Base-by-base conservation (phyloP, 53 echinoderm and acorn worm genomes). In the Arbacia lixula region DNA sequence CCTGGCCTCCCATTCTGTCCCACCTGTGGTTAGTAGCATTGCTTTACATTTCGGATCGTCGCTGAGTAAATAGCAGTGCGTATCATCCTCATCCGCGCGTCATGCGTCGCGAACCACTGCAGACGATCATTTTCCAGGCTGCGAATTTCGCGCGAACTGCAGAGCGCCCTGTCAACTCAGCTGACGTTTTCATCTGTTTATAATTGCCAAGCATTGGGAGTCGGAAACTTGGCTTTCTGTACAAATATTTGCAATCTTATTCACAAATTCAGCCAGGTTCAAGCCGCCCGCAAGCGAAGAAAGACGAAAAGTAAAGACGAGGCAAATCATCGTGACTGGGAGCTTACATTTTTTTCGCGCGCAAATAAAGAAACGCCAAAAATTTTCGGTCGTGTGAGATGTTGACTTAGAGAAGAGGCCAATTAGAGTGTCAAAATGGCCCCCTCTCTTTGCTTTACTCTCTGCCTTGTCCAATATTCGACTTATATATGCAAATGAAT, bases 221-320 rank as follows among this genome's bases (percentile, higher is more conserved):
- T 73, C 73, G 73, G 73, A 73, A 73, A 73, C 73, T 73, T 73
- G 73, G 73, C 73, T 73, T 73, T 73, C 73, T 73, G 53, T 73
- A 33, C 73, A 73, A 73, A 73, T 73, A 73, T 73, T 73, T 73
- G 73, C 73, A 50, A 52, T 73, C 73, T 73, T 73, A 73, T 73
- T 73, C 73, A 73, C 73, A 73, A 73, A 69, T 69, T 69, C 69
- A 69, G 69, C 39, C 69, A 69, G 69, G 69, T 69, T 69, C 69
- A 69, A 69, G 69, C 69, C 36, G 38, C 69, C 39, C 43, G 22
- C 22, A 41, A 40, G 19, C 36, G 24, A 66, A 24, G 39, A 41
- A 12, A 26, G 41, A 40, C 12, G 26, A 41, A 41, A 69, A 27
- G 41, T 21, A 41, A 39, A 42, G 43, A 69, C n/a, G 40, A 52